phyloP scores from a whole-genome alignment of 2,888 invertebrate genomes.

The Malthinus seriepunctatus region DNA sequence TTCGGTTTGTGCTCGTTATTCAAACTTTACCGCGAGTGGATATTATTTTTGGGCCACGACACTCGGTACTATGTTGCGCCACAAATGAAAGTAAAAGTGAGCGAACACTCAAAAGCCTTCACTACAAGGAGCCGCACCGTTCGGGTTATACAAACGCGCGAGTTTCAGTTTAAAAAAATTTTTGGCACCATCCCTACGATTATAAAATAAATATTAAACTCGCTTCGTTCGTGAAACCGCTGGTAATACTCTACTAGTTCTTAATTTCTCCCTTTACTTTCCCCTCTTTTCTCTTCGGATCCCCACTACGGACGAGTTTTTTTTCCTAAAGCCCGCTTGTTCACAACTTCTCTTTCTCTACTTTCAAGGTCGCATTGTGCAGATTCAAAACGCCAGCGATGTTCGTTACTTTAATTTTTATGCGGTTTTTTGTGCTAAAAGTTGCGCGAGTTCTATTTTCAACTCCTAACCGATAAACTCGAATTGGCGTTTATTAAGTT shows the following conservation, averaged over 20 bases:
- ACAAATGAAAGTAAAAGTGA: slow-evolving; percentile 59
- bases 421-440: slow-evolving; percentile 24
- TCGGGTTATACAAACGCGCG: slow-evolving; percentile 1
- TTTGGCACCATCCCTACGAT: slow-evolving; percentile 40
- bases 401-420: slow-evolving; percentile 28
- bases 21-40: slow-evolving; percentile 50
- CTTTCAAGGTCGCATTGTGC: slow-evolving; percentile 53
- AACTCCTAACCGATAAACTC: slow-evolving; percentile 32
- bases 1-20: slow-evolving; percentile 33
- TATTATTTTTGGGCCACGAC: slow-evolving; percentile 55
- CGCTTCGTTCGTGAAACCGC: slow-evolving; percentile 50
- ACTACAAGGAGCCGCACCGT: slow-evolving; percentile 24
- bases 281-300: slow-evolving; percentile 53
- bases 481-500: slow-evolving; percentile 42
- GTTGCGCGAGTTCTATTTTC: slow-evolving; percentile 45
- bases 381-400: slow-evolving; percentile 29
- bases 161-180: slow-evolving; percentile 3
- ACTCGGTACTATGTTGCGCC: slow-evolving; percentile 54
- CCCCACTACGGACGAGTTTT: slow-evolving; percentile 44
- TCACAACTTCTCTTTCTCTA: slow-evolving; percentile 52
- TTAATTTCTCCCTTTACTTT: slow-evolving; percentile 58
- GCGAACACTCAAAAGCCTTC: slow-evolving; percentile 42
- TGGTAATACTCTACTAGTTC: slow-evolving; percentile 52
- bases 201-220: slow-evolving; percentile 43
- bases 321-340: slow-evolving; percentile 52